Base-by-base conservation (phyloP, 2,888 invertebrate genomes). In the Leucozona laternaria region DNA sequence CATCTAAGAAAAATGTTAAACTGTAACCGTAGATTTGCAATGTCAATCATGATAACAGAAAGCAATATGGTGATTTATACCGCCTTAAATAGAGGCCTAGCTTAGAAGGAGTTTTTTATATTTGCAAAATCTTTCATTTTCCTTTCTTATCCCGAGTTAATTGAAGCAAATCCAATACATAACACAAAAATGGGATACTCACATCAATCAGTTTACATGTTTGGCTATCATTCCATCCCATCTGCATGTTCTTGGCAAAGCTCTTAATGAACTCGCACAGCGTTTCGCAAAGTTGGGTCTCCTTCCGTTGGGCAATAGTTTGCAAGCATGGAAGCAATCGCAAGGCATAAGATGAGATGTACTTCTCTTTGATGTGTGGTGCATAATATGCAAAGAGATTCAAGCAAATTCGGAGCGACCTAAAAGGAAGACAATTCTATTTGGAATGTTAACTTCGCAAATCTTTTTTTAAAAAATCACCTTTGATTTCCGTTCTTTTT, bases 351-450 rank as follows among this genome's bases (percentile, higher is more conserved):
- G 96, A 95, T 90, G 96, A 95, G 86, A 96, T 95, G 92, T 96
- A 96, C 79, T 95, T 95, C 22, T 97, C 96, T 82, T 95, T 94
- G 88, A 97, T 96, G 88, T 95, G 94, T 88, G 96, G 95, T 88
- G 95, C 95, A 88, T 97, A 94, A 89, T 96, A 94, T 0, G 96
- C 95, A 92, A 97, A 97, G 83, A 96, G 93, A 93, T 95, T 95
- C 5, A 97, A 92, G 34, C 97, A 97, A 62, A 96, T 96, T 88
- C 96, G 93, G 60, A 97, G 91, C 40, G 96, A 95, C 80, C 96
- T 94, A 94, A 91, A 89, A 75, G 10, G 43, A 50, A 62, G 13
- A 22, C 11, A 40, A 5, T 7, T 25, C 13, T 8, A 62, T 62
- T 31, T 10, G 10, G 20, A 48, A 10, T 20, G 10, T 1, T 17